phyloP scores from a whole-genome alignment of 2,888 invertebrate species.

The Machimus rusticus region DNA sequence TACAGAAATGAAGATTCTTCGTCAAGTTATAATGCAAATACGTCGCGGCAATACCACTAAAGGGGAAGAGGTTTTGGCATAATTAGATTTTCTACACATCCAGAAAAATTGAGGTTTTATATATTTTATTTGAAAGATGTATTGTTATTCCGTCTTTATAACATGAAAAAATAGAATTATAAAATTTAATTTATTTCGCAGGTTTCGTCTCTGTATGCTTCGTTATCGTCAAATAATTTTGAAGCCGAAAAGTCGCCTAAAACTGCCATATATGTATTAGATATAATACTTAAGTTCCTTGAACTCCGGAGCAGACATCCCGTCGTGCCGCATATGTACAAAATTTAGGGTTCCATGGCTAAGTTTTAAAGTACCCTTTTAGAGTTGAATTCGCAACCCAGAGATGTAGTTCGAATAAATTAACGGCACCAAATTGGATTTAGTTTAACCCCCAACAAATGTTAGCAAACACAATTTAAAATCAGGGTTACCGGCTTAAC shows the following conservation, averaged over 20 bases:
- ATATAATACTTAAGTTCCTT: not conserved
- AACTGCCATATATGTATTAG: no score
- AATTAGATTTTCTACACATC: not conserved
- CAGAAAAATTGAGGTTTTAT: not conserved
- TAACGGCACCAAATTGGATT: slow-evolving; percentile 33
- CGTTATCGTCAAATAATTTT: no score
- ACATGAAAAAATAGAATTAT: not conserved
- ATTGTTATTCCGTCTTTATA: not conserved
- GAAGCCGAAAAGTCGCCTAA: not conserved
- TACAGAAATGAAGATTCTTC: slow-evolving; percentile 5
- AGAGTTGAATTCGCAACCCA: not conserved
- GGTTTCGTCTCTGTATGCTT: not conserved
- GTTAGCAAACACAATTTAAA: slow-evolving; percentile 36
- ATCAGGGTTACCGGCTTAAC: slow-evolving; percentile 31
- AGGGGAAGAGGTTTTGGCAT: not conserved
- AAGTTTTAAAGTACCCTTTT: not conserved
- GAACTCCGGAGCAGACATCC: not conserved
- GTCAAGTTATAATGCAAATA: not conserved
- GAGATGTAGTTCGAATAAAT: slow-evolving; percentile 21
- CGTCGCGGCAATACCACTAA: not conserved
- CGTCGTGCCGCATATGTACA: not conserved
- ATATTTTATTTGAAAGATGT: not conserved
- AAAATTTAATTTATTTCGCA: not conserved
- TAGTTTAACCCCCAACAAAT: slow-evolving; percentile 39
- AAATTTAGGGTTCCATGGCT: not conserved